A percentile compares a stretch with the other conserved stretches of the same genome.
These are phyloP conservation scores for Phoebastria nigripes DNA, from an alignment of 2,797 vertebrate species.

Conservation along the genomic window DNA sequence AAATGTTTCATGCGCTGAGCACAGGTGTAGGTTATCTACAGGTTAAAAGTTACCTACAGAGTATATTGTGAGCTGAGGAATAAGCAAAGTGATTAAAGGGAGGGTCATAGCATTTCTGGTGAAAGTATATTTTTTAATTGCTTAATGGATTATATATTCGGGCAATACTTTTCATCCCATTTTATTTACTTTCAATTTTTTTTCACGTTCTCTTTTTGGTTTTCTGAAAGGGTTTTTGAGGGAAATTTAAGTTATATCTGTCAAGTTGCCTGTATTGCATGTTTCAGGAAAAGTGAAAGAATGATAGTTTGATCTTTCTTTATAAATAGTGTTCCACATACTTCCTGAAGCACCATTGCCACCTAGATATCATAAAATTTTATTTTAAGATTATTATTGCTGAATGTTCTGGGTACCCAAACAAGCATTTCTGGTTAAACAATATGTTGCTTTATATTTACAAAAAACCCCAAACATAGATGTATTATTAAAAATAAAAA, in stretches of 20 bases:
- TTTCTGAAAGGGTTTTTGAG: neutral
- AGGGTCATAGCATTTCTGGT: neutral
- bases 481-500: neutral
- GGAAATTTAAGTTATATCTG: neutral
- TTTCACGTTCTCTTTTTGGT: neutral
- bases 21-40: neutral
- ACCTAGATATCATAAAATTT: neutral
- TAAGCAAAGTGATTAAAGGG: neutral
- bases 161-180: neutral
- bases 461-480: neutral
- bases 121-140: neutral
- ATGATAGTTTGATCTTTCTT: neutral
- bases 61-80: neutral
- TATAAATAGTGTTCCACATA: neutral
- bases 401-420: neutral
- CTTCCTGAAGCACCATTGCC: neutral
- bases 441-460: neutral
- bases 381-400: neutral
- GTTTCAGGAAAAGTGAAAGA: neutral
- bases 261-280: neutral
- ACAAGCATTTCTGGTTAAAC: neutral
- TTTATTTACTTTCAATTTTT: neutral
- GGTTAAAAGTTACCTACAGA: neutral
- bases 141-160: neutral
- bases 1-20: neutral